Percentiles rank a stretch among this genome's conserved stretches.
These are phyloP conservation scores for Meda fulgida DNA, from an alignment of 2,797 vertebrate species.

Conservation along the genomic window DNA sequence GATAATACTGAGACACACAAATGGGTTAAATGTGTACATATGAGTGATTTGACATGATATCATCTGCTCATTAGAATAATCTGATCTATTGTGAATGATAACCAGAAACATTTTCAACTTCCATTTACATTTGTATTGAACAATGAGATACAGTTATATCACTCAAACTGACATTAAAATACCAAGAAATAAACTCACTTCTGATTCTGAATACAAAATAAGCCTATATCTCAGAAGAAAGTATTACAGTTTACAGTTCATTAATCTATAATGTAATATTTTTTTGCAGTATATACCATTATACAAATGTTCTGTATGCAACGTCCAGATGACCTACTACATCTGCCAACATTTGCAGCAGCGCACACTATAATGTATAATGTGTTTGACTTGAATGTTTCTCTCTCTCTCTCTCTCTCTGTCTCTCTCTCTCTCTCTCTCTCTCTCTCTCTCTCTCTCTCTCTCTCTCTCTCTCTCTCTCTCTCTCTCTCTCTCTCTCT, in stretches of 20 bases:
- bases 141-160: neutral
- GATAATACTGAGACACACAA: constrained; percentile 18
- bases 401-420: neutral
- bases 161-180: neutral
- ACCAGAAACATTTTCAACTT: neutral
- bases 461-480: neutral
- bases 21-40: neutral
- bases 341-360: neutral
- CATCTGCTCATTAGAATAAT: neutral
- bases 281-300: neutral
- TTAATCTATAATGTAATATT: neutral
- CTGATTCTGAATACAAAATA: neutral
- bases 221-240: neutral
- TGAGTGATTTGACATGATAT: neutral
- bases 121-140: neutral
- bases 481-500: neutral
- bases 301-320: neutral
- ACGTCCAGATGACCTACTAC: neutral
- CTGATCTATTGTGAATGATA: neutral
- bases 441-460: neutral
- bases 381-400: neutral
- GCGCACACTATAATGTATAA: neutral
- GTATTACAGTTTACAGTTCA: neutral
- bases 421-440: neutral
- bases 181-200: neutral